A percentile compares a stretch with the other conserved stretches of the same genome.
phyloP scores from a whole-genome alignment of 2,888 invertebrate genomes.

The Megalurothrips usitatus region DNA sequence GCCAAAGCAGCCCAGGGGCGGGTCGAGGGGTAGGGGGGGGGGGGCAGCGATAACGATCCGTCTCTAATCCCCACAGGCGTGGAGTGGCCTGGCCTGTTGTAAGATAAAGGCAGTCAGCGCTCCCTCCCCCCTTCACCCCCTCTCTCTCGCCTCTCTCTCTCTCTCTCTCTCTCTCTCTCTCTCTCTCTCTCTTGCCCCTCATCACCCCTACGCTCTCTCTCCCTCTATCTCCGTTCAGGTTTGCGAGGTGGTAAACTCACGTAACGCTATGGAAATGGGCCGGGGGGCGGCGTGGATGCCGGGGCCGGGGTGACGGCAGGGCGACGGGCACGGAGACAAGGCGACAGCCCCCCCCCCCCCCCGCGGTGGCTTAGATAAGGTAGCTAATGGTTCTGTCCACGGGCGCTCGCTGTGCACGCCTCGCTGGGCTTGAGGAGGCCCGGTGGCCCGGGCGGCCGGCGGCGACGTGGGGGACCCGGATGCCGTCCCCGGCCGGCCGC shows the following conservation, averaged over 20 bases:
- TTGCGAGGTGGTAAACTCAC: too few species aligned
- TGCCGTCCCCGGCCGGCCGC: too few species aligned
- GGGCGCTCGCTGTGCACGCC: not conserved
- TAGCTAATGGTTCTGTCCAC: slow-evolving; percentile 1
- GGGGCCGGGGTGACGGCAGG: not conserved
- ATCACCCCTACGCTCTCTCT: too few species aligned
- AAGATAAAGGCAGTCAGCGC: not conserved
- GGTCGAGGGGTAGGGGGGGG: too few species aligned
- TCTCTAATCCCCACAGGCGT: not conserved
- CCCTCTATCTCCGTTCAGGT: too few species aligned
- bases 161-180: too few species aligned
- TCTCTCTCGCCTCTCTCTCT: too few species aligned
- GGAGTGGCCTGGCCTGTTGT: not conserved
- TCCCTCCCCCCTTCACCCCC: too few species aligned
- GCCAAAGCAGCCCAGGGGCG: too few species aligned
- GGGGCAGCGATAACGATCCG: not conserved
- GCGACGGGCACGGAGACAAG: not conserved
- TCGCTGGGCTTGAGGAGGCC: not conserved
- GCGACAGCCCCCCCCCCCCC: not conserved
- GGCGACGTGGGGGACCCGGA: not conserved
- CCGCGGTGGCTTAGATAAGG: not conserved
- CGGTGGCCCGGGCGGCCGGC: not conserved
- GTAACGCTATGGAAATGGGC: not conserved
- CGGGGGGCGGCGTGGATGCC: not conserved
- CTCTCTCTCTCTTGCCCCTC: too few species aligned